phyloP scores from a whole-genome alignment of 2,797 vertebrate genomes.

The Pseudochaenichthys georgianus region DNA sequence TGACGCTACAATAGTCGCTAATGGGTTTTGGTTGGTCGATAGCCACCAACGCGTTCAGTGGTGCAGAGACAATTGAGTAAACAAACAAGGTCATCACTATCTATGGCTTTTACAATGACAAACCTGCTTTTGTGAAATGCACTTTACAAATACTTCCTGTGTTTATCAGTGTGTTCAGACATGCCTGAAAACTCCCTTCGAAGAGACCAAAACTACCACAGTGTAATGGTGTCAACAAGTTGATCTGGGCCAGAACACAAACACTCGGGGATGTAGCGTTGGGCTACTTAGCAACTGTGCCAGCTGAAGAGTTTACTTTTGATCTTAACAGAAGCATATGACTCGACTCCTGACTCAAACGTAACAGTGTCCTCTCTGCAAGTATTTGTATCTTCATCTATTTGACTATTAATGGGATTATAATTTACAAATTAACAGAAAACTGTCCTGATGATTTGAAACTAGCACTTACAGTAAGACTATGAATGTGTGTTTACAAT shows the following conservation, averaged over 20 bases:
- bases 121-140: not conserved
- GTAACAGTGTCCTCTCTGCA: not conserved
- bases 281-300: conserved; percentile 27
- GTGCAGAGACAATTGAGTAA: conserved; percentile 5
- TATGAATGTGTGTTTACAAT: no score
- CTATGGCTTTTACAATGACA: not conserved
- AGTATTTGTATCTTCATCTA: no score
- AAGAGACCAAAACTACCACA: not conserved
- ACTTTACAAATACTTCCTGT: no score
- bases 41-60: conserved; percentile 30
- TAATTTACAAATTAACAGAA: no score
- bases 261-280: conserved; percentile 36
- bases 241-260: conserved; percentile 52
- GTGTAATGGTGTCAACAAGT: conserved; percentile 59
- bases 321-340: conserved; percentile 36
- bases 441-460: no score
- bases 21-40: conserved; percentile 60
- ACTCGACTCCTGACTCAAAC: conserved; percentile 9
- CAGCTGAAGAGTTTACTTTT: conserved; percentile 61
- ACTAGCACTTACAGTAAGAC: no score
- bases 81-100: conserved; percentile 4
- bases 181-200: not conserved
- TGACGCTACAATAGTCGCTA: conserved; percentile 16
- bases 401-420: no score
- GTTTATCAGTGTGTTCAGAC: conserved; percentile 5